Base-by-base conservation (phyloP, 2,888 invertebrate species). In the Acanthacorydalis orientalis region DNA sequence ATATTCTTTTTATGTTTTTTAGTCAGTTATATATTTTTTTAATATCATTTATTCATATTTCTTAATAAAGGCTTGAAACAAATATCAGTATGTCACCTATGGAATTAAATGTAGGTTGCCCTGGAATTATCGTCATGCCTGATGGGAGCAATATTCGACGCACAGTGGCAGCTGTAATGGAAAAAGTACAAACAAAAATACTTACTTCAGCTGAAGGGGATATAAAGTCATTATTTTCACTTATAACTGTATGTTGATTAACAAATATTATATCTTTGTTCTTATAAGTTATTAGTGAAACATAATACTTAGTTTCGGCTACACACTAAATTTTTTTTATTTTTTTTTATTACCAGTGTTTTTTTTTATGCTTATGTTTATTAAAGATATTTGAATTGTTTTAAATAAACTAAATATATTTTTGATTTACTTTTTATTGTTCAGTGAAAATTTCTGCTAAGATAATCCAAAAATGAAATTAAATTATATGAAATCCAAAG, bases 141-240 rank as follows among this genome's bases (percentile, higher is more conserved):
- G 76, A 81, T 59, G 86, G 84, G 0, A 66, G 72, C 48, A 87
- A 88, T 59, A 72, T 85, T 11, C 74, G 86, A 41, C 69, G 70
- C 51, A 68, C 68, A 2, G 62, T 88, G 1, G 74, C 75, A 0
- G 65, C 73, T 23, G 63, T 78, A 1, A 67, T 87, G 57, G 68
- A 75, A 42, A 66, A 69, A 2, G 68, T 86, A 9, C 81, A 82
- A 62, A 71, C 68, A 45, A 73, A 75, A 56, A 69, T 90, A 63
- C 63, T 86, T 47, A 62, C 67, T 7, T 70, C 74, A 46, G 74
- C 77, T 51, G 82, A 84, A 53, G 89, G 90, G 57, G 87, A 91
- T 57, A 88, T 85, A 0, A 80, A 82, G 56, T 80, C 83, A 51
- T 71, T 88, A 40, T 58, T 57, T 49, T 56, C 57, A 45, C 60